Evolutionary conservation across 2,888 invertebrate species (phyloP).

Genomic region (Amiota minor): DNA sequence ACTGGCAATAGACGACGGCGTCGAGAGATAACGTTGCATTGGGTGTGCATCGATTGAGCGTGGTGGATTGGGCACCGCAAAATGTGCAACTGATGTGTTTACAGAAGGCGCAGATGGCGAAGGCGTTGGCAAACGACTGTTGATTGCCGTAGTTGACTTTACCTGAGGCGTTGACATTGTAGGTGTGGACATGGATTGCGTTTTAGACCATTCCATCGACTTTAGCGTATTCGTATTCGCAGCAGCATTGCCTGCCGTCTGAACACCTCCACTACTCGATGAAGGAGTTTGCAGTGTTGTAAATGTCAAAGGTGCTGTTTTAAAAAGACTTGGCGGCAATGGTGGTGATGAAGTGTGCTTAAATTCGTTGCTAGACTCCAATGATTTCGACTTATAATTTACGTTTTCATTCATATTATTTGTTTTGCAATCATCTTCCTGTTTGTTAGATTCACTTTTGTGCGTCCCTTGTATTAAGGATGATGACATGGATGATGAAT

Average conservation of each 20-base stretch:
- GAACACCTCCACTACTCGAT: no score
- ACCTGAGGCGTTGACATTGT: neutral
- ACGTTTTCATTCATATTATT: neutral
- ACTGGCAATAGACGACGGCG: slow-evolving; percentile 71
- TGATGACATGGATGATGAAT: neutral
- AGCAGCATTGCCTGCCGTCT: neutral
- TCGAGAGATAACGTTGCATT: slow-evolving; percentile 60
- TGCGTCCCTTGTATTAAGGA: neutral
- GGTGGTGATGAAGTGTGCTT: slow-evolving; percentile 69
- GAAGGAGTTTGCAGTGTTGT: slow-evolving; percentile 44
- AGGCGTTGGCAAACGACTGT: slow-evolving; percentile 16
- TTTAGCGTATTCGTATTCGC: neutral
- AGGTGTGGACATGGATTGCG: neutral
- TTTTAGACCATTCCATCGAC: neutral
- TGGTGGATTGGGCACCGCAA: slow-evolving; percentile 67
- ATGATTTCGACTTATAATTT: slow-evolving; percentile 45
- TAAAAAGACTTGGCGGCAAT: slow-evolving; percentile 71
- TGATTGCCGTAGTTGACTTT: neutral
- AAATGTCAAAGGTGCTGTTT: slow-evolving; percentile 63
- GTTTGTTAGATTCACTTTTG: slow-evolving; percentile 30
- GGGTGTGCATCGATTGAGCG: slow-evolving; percentile 50
- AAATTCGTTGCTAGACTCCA: slow-evolving; percentile 54
- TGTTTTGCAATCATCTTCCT: slow-evolving; percentile 35
- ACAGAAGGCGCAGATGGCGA: slow-evolving; percentile 15
- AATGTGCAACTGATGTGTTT: slow-evolving; percentile 47